These are phyloP conservation scores for Heliocidaris erythrogramma DNA, from an alignment of 35 echinoderm and acorn worm species.

Conservation along the genomic window DNA sequence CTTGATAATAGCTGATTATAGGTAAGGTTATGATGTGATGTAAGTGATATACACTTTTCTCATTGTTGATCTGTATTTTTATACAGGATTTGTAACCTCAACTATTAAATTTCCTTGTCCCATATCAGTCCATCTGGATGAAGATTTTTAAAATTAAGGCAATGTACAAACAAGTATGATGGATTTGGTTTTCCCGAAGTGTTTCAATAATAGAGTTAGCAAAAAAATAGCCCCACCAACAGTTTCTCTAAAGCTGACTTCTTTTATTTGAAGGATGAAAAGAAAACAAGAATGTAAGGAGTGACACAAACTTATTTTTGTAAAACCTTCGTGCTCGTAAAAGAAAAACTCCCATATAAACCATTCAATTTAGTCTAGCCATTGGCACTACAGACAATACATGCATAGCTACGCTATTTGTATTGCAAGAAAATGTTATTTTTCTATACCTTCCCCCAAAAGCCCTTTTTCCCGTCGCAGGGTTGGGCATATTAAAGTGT, in stretches of 20 bases:
- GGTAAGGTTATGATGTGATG: too few species aligned
- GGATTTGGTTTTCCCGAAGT: neutral
- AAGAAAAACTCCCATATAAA: neutral
- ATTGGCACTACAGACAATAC: neutral
- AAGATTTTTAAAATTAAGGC: too few species aligned
- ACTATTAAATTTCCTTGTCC: too few species aligned
- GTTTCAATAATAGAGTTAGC: neutral
- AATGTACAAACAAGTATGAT: neutral
- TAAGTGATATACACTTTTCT: too few species aligned
- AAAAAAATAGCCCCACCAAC: too few species aligned
- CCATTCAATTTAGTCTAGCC: constrained; percentile 1
- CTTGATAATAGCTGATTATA: too few species aligned
- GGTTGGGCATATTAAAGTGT: neutral
- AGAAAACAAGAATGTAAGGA: neutral
- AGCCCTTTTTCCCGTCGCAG: neutral
- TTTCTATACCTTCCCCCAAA: neutral
- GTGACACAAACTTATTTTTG: neutral
- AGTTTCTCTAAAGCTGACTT: neutral
- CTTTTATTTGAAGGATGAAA: neutral
- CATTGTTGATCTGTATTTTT: too few species aligned
- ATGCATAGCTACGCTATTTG: neutral
- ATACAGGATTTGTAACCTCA: too few species aligned
- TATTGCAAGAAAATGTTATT: neutral
- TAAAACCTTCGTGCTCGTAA: neutral
- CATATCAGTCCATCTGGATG: too few species aligned